Conservation (phyloP, 2,888 invertebrate genomes). For the Orchesella flavescens region DNA sequence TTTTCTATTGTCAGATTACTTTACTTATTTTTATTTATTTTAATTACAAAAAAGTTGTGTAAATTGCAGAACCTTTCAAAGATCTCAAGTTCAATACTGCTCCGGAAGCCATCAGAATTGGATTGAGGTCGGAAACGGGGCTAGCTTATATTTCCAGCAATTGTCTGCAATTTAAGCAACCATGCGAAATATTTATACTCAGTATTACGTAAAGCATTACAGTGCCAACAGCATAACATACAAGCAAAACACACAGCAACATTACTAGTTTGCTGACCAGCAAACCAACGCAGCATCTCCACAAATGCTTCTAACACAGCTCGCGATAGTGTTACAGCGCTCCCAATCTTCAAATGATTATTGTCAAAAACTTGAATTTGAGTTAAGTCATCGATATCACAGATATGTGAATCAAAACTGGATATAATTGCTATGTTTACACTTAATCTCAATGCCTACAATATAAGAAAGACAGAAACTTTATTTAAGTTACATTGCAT, state of each 20-base stretch:
- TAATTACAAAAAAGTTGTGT: no score
- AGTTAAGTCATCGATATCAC: conserved; percentile 81
- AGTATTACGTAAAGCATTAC: no score
- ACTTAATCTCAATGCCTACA: conserved; percentile 87
- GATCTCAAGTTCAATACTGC: conserved; percentile 56
- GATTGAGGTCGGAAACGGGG: conserved; percentile 96
- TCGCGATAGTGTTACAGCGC: conserved; percentile 84
- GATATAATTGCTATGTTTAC: conserved; percentile 87
- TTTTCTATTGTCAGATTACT: conserved; percentile 97
- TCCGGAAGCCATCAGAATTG: conserved; percentile 87
- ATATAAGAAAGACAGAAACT: no score
- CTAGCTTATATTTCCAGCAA: conserved; percentile 95
- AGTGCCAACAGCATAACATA: no score
- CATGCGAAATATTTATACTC: no score
- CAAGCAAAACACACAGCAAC: conserved; percentile 80
- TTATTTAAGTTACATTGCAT: no score
- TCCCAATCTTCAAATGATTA: conserved; percentile 84
- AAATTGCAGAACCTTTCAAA: conserved; percentile 50
- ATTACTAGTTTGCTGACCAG: conserved; percentile 94
- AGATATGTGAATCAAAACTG: conserved; percentile 85
- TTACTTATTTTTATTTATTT: conserved; percentile 93
- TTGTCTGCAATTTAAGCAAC: conserved; percentile 77
- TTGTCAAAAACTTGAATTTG: conserved; percentile 76
- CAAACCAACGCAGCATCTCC: conserved; percentile 95
- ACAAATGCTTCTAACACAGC: conserved; percentile 80